Percentiles rank a stretch among this genome's conserved stretches.
Evolutionary conservation across 2,113 vertebrate species (phyloP).

Genomic region (Sciurus niger): DNA sequence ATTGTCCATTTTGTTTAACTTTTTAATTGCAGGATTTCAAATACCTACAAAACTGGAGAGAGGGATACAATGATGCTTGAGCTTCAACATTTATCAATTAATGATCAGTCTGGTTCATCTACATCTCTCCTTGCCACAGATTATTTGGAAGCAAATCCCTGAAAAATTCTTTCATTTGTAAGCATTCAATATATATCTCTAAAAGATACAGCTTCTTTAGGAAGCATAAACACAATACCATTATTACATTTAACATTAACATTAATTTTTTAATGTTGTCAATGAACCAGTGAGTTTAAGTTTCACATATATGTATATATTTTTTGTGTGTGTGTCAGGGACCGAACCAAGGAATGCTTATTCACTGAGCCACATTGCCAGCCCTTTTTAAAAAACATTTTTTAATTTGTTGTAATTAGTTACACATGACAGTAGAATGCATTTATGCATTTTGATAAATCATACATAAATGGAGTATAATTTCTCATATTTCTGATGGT

Average conservation of each 20-base stretch:
- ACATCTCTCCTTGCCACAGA: neutral
- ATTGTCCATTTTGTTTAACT: neutral
- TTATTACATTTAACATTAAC: neutral
- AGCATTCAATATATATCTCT: neutral
- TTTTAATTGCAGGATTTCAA: constrained; percentile 29
- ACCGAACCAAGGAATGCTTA: no score
- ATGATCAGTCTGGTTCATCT: neutral
- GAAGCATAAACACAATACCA: neutral
- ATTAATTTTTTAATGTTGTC: neutral
- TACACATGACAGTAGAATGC: no score
- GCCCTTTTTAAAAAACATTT: no score
- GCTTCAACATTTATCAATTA: neutral
- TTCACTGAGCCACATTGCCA: no score
- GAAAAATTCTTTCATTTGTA: constrained; percentile 42
- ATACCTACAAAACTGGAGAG: neutral
- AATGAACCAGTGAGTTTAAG: neutral
- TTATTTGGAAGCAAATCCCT: constrained; percentile 40
- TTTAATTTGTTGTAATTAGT: no score
- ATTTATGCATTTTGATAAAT: no score
- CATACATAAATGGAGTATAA: no score
- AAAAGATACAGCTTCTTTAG: constrained; percentile 9
- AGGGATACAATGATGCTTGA: neutral
- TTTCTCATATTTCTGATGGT: no score
- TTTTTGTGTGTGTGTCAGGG: no score
- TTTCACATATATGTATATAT: neutral